Percentiles rank a stretch among this genome's conserved stretches.
phyloP scores from a whole-genome alignment of 2,113 vertebrate genomes.

The Henicopernis longicauda region DNA sequence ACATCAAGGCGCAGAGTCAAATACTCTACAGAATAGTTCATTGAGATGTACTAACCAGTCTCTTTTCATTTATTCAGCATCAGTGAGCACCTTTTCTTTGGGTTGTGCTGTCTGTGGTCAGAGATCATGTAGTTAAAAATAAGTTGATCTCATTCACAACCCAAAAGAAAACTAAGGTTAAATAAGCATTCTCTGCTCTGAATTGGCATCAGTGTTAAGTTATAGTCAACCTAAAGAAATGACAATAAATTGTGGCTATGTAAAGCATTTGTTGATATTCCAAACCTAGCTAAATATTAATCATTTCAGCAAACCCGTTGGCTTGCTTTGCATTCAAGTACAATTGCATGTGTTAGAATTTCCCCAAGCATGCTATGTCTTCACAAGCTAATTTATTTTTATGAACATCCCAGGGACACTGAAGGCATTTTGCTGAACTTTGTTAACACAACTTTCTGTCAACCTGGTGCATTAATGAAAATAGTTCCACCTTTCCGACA shows the following conservation, averaged over 20 bases:
- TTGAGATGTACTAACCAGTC: neutral
- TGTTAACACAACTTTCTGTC: conserved; percentile 22
- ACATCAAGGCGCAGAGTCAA: neutral
- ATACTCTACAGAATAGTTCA: neutral
- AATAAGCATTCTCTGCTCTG: neutral
- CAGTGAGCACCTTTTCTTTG: neutral
- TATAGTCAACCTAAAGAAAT: neutral
- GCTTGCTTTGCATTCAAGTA: conserved; percentile 16
- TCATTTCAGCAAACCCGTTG: conserved; percentile 47
- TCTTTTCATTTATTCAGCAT: neutral
- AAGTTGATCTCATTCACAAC: neutral
- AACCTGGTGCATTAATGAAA: conserved; percentile 1
- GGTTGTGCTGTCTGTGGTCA: neutral
- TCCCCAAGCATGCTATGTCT: conserved; percentile 13
- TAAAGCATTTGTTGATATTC: conserved; percentile 44
- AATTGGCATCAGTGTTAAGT: neutral
- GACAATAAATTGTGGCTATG: neutral
- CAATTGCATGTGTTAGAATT: conserved; percentile 13
- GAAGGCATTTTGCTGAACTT: conserved; percentile 28
- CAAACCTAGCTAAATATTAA: conserved; percentile 48
- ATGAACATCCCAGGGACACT: conserved; percentile 3
- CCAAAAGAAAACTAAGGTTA: neutral
- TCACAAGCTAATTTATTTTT: conserved; percentile 48
- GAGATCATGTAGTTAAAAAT: neutral
- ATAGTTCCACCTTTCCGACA: neutral